Base-by-base conservation (phyloP, 2,113 vertebrate genomes). In the Atlantisia rogersi region DNA sequence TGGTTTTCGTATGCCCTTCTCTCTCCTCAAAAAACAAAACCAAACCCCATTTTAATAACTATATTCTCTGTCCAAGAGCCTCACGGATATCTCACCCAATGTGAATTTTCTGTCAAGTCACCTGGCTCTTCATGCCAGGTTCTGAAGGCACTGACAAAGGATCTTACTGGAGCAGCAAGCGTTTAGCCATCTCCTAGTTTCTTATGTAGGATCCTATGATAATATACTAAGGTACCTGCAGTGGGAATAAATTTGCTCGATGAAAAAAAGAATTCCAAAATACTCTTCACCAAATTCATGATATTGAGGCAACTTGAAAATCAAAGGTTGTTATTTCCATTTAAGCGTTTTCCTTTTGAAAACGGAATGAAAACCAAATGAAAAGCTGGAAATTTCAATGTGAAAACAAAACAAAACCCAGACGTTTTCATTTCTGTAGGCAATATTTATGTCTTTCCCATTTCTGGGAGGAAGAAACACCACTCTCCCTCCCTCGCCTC, bases 11-110 rank as follows among this genome's bases (percentile, higher is more conserved):
- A 1, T 21, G 29, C 8, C 5, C 13, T 74, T 37, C 17, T 31
- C n/a, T 8, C 5, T 15, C 18, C 11, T 62, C 18, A 35, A 67
- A 48, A 6, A 5, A 1, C 0, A 1, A 48, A 48, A 48, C 46
- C 7, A 48, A 48, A 17, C 17, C 11, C 24, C 7, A 6, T 81
- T 74, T 86, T 58, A 44, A 42, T 39, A 70, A 21, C 11, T 6
- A 32, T 13, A 11, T 2, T 55, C 5, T 9, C 22, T 60, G 21
- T 11, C 25, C 79, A 70, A 17, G 24, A 70, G 11, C 4, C 8
- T 75, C 25, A 65, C 16, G 17, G 39, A 18, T 11, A 40, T 39
- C 44, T 79, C 15, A 22, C 3, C 11, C 12, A 60, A 21, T 12
- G 15, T 2, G 5, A 39, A 17, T 42, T 75, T 52, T 74, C 53